A percentile compares a stretch with the other conserved stretches of the same genome.
Evolutionary conservation across 1,140 invertebrate genomes (phyloP).

Genomic region (Hylyphantes graminicola): DNA sequence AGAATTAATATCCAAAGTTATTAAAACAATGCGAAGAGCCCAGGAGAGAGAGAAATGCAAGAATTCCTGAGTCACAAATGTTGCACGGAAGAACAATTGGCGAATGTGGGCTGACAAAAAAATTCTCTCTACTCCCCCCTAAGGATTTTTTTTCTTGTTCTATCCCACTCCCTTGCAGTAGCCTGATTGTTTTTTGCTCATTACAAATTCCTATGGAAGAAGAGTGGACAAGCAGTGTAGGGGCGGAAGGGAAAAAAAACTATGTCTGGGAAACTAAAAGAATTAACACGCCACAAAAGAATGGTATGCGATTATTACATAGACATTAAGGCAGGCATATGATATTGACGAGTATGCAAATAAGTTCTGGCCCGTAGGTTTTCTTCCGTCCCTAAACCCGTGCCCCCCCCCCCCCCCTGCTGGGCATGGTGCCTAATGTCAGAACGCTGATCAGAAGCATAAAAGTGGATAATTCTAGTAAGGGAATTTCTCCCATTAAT

Average conservation of each 20-base stretch:
- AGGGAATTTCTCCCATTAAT: not conserved
- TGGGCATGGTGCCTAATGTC: not conserved
- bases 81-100: constrained; percentile 40
- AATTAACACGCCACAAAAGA: constrained; percentile 33
- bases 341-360: not conserved
- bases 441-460: not conserved
- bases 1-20: constrained; percentile 60
- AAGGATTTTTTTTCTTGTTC: constrained; percentile 37
- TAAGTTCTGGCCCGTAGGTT: not conserved
- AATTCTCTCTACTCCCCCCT: constrained; percentile 25
- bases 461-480: not conserved
- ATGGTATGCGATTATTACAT: constrained; percentile 21
- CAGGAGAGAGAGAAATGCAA: constrained; percentile 30
- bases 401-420: no score
- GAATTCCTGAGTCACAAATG: constrained; percentile 45
- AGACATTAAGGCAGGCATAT: not conserved
- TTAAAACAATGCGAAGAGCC: constrained; percentile 53
- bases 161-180: constrained; percentile 12
- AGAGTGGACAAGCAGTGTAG: constrained; percentile 16
- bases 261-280: constrained; percentile 2
- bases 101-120: constrained; percentile 1
- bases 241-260: not conserved
- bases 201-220: not conserved
- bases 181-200: not conserved
- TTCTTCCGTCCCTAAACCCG: no score